Conservation (phyloP, 2,888 invertebrate species). For the Drosophila sordidapex region DNA sequence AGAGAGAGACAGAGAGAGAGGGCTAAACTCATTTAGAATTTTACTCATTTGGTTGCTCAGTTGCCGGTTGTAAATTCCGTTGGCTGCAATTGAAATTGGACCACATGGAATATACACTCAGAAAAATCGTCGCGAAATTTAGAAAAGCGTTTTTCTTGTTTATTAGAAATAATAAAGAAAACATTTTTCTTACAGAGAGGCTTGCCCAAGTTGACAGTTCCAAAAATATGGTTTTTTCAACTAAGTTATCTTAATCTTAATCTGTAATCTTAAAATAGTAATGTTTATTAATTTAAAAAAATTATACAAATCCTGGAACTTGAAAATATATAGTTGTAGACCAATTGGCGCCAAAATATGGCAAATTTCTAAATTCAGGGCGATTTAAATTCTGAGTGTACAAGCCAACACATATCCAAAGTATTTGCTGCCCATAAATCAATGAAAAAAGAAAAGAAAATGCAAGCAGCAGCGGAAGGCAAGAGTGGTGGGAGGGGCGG, state of each 20-base stretch:
- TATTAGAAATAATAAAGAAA: background rate
- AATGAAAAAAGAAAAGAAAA: conserved; percentile 42
- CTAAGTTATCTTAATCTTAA: too few relatives aligned
- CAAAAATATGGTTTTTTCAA: too few relatives aligned
- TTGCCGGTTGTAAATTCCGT: conserved; percentile 44
- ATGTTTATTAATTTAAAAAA: background rate
- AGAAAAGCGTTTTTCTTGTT: background rate
- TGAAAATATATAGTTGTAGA: background rate
- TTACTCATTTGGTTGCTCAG: conserved; percentile 54
- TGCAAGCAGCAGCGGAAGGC: conserved; percentile 6
- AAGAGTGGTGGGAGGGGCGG: too few relatives aligned
- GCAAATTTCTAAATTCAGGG: background rate
- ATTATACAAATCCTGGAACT: background rate
- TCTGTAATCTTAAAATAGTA: too few relatives aligned
- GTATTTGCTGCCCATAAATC: conserved; percentile 57
- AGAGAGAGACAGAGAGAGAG: conserved; percentile 12
- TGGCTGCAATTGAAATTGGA: conserved; percentile 45
- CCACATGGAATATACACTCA: conserved; percentile 36
- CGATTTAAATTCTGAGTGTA: background rate
- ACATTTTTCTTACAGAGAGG: background rate
- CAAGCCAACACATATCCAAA: background rate
- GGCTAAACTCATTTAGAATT: conserved; percentile 64
- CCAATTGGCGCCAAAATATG: too few relatives aligned
- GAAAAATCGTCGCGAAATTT: background rate
- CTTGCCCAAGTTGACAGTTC: too few relatives aligned